phyloP scores from a whole-genome alignment of 2,888 invertebrate genomes.

The Lumbricus terrestris region DNA sequence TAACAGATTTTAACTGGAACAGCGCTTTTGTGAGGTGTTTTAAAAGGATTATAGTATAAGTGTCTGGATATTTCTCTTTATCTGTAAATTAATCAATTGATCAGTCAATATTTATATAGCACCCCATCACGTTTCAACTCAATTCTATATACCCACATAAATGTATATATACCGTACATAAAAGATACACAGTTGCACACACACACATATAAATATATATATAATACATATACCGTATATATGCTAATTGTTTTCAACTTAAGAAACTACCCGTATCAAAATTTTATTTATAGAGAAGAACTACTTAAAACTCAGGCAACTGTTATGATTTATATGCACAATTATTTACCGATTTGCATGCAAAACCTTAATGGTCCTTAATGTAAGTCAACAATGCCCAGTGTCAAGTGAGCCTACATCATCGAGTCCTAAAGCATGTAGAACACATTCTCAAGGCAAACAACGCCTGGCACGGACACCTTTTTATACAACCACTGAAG shows the following conservation, averaged over 20 bases:
- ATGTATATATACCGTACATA: neutral
- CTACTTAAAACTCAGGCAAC: neutral
- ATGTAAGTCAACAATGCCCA: neutral
- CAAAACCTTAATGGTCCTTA: neutral
- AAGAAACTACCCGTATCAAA: neutral
- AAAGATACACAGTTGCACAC: too few relatives aligned
- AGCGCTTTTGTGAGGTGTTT: too few relatives aligned
- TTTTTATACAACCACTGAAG: neutral
- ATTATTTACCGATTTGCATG: neutral
- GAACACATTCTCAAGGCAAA: neutral
- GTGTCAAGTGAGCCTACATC: neutral
- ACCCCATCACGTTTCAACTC: neutral
- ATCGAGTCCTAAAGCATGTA: neutral
- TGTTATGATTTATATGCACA: neutral
- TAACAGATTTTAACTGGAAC: too few relatives aligned
- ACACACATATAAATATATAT: too few relatives aligned
- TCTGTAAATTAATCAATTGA: slow-evolving; percentile 7
- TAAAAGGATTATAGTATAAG: neutral
- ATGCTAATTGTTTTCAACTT: neutral
- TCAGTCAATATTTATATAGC: neutral
- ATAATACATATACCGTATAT: neutral
- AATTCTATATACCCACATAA: too few relatives aligned
- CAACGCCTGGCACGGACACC: neutral
- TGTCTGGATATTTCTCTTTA: neutral
- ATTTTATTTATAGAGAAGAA: neutral